Percentiles rank a stretch among this genome's conserved stretches.
phyloP scores from a whole-genome alignment of 2,797 vertebrate species.

The Rhinogobio ventralis region DNA sequence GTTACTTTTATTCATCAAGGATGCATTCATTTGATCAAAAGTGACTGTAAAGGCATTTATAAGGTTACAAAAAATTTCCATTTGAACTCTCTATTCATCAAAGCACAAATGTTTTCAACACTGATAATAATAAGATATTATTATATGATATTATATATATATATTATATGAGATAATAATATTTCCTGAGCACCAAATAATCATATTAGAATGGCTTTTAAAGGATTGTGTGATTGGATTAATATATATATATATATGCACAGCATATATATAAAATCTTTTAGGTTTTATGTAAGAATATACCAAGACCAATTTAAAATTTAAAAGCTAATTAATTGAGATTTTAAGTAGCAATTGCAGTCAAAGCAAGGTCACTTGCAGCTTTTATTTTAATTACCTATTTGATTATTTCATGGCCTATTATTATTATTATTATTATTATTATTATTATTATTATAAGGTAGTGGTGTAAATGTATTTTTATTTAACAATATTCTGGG shows the following conservation, averaged over 20 bases:
- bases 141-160: too few relatives aligned
- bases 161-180: too few relatives aligned
- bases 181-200: background rate
- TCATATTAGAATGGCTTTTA: background rate
- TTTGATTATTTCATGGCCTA: background rate
- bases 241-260: background rate
- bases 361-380: background rate
- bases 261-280: too few relatives aligned
- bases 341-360: background rate
- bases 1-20: background rate
- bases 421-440: background rate
- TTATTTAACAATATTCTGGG: background rate
- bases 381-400: background rate
- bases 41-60: background rate
- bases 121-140: background rate
- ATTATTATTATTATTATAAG: background rate
- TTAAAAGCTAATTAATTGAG: background rate
- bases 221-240: background rate
- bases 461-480: background rate
- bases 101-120: background rate
- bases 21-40: background rate
- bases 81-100: background rate
- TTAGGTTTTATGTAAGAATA: too few relatives aligned
- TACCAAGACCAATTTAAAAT: background rate
- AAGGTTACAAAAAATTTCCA: background rate